A percentile compares a stretch with the other conserved stretches of the same genome.
Evolutionary conservation across 2,113 vertebrate genomes (phyloP).

Genomic region (Eptesicus fuscus): DNA sequence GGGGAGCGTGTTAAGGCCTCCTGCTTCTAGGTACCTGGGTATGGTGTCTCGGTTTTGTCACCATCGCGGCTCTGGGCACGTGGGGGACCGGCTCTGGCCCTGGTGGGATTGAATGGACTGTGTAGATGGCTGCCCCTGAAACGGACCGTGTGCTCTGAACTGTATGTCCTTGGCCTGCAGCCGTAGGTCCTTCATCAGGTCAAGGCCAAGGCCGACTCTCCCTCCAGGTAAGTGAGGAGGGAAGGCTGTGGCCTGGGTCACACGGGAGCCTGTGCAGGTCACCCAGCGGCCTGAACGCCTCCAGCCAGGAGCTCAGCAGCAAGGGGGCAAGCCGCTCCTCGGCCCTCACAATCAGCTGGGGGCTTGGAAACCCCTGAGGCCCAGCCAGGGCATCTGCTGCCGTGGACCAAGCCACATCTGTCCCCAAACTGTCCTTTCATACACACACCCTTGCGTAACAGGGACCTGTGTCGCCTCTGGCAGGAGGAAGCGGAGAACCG

Average conservation of each 20-base stretch:
- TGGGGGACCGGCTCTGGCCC: not conserved
- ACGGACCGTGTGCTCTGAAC: not conserved
- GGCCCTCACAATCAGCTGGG: not conserved
- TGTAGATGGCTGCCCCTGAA: not conserved
- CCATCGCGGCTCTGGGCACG: not conserved
- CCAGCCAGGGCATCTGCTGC: not conserved
- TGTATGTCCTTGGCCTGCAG: not conserved
- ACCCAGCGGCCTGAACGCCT: not conserved
- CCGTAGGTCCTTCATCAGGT: no score
- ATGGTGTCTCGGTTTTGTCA: not conserved
- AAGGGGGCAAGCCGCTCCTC: not conserved
- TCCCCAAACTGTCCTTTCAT: not conserved
- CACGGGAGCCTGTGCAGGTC: not conserved
- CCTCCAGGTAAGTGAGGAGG: not conserved
- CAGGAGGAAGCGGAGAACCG: not conserved
- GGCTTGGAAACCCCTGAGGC: rapidly evolving
- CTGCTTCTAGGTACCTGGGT: not conserved
- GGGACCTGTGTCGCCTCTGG: not conserved
- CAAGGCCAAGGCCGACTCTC: not conserved
- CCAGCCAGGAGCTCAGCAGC: not conserved
- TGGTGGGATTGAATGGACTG: not conserved
- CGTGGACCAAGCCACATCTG: not conserved
- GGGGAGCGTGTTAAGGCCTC: not conserved
- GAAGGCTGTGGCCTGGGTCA: not conserved
- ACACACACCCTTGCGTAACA: not conserved